Percentiles rank a stretch among this genome's conserved stretches.
Conservation (phyloP, 2,113 vertebrate species). For the Lepus timidus region DNA sequence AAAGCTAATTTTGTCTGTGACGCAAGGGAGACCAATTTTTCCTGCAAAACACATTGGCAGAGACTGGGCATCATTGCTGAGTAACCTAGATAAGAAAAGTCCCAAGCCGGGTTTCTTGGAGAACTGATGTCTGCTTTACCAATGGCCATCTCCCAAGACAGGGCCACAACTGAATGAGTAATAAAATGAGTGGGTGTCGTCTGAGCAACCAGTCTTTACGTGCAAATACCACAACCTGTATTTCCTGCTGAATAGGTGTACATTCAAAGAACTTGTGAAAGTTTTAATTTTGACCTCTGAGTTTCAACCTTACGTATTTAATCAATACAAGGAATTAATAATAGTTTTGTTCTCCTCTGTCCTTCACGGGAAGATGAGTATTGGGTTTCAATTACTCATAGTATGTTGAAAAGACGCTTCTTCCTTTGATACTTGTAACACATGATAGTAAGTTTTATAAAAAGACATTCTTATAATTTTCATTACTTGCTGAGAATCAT, state of each 20-base stretch:
- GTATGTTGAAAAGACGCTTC: not conserved
- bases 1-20: slow-evolving; percentile 30
- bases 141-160: not conserved
- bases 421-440: slow-evolving; percentile 5
- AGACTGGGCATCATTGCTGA: not conserved
- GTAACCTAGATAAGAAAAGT: not conserved
- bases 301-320: not conserved
- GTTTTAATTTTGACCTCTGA: not conserved
- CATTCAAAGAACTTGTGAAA: not conserved
- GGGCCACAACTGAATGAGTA: not conserved
- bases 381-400: not conserved
- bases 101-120: not conserved
- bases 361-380: not conserved
- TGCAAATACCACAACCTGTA: not conserved
- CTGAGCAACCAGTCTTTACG: not conserved
- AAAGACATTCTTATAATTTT: not conserved
- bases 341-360: not conserved
- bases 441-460: not conserved
- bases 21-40: slow-evolving; percentile 19
- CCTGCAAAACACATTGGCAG: fast-evolving
- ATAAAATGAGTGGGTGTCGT: not conserved
- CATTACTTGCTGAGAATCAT: not conserved
- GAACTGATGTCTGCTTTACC: not conserved
- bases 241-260: not conserved
- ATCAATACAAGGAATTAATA: not conserved